Evolutionary conservation across 1,140 invertebrate genomes (phyloP), one percentile per base, ranked within the genome.

Genomic region (Camponotus floridanus): DNA sequence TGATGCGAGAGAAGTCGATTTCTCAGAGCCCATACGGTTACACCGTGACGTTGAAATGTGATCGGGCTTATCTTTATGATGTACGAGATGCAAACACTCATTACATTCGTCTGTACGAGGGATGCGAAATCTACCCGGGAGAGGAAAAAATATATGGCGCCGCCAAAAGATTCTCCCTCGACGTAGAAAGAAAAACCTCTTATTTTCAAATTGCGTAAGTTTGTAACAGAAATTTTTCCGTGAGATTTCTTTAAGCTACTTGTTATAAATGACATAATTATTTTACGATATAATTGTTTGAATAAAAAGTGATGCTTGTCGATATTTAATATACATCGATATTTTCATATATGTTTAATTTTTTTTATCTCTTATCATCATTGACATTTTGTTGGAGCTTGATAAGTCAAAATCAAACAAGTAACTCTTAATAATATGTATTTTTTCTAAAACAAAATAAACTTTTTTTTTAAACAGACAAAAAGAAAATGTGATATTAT

Each of bases 21-120:
- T 86, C 88, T 86, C 88, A 88, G 61, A 57, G 45, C 57, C 81
- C n/a, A n/a, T 36, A n/a, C 33, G 13, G 59, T 42, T 48, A 33
- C 55, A 36, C 39, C 13, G 67, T 80, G 86, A 89, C 88, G 68
- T 89, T 89, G 88, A 89, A 89, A 89, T 89, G 88, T 89, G 86
- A 88, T 88, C 81, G 62, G 61, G 51, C 86, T 89, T 89, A 89
- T 88, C 86, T 88, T 70, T 55, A 76, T 73, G 67, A 86, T 86
- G 61, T 74, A 88, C 79, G 80, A 76, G 65, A 87, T 85, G 67
- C 86, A 88, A 87, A 88, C 86, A 85, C 86, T 88, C 83, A 87
- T 88, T 88, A 88, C 67, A 62, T 87, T 45, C 45, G 26, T 18
- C 67, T 18, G 18, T 81, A 33, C 8, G 18, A 42, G 79, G 39